Conservation (phyloP, 2,113 vertebrate species). For the Oostethus manadensis region DNA sequence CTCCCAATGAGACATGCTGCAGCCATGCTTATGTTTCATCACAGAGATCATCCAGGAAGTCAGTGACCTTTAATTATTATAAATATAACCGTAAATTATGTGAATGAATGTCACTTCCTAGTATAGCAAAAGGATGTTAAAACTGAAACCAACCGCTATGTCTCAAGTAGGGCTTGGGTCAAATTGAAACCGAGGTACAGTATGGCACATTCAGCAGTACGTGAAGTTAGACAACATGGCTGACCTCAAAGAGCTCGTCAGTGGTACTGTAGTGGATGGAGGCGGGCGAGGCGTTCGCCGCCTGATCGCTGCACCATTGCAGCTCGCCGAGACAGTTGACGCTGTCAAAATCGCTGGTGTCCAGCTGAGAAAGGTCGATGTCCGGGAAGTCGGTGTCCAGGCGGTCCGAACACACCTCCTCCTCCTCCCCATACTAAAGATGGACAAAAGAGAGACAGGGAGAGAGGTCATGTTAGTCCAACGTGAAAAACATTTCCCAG, state of each 20-base stretch:
- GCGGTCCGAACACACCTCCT: constrained; percentile 84
- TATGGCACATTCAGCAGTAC: background rate
- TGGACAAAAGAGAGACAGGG: constrained; percentile 27
- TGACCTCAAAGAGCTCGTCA: constrained; percentile 93
- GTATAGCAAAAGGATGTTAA: background rate
- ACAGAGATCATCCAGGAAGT: constrained; percentile 1
- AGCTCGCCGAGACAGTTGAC: constrained; percentile 88
- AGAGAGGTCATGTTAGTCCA: constrained; percentile 34
- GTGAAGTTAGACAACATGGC: background rate
- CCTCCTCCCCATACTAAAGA: constrained; percentile 82
- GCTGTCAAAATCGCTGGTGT: constrained; percentile 89
- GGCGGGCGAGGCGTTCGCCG: constrained; percentile 70
- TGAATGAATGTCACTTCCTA: background rate
- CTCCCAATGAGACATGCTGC: background rate
- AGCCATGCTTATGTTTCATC: constrained; percentile 8
- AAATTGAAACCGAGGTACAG: background rate
- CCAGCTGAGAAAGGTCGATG: constrained; percentile 96
- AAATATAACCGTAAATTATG: background rate
- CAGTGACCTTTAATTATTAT: background rate
- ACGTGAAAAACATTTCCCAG: constrained; percentile 20
- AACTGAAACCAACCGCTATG: no score
- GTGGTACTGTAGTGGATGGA: constrained; percentile 85
- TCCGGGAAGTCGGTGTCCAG: constrained; percentile 91
- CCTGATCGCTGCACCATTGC: constrained; percentile 86
- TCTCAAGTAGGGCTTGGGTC: no score